Evolutionary conservation across 2,797 vertebrate species (phyloP), one percentile per base, ranked within the genome.

Genomic region (Enteromius fasciolatus): DNA sequence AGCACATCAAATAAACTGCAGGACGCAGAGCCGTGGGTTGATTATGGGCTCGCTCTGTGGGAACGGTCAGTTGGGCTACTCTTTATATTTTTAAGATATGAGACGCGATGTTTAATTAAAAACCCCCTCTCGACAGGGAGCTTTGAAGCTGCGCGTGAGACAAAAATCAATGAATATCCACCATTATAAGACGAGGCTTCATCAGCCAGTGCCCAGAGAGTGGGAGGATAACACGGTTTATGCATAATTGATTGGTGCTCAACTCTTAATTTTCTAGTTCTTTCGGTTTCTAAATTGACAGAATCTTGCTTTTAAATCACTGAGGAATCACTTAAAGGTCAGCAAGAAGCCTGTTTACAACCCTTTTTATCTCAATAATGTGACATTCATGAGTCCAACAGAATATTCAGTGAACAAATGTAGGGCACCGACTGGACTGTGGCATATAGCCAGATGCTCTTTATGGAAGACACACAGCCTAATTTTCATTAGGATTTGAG

Each of bases 151-250:
- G 7, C 68, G 76, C 85, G 23, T 17, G 79, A 87, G 74, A 76
- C 25, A 57, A 81, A 83, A 89, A 94, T 94, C 94, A 87, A 93
- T 94, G 90, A 84, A 68, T 44, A 84, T 82, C 81, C 86, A 86
- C 77, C 70, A 87, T 86, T 80, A 89, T 87, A 41, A 89, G 31
- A 80, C 41, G 69, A 88, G 83, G 70, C 82, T 86, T 79, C 80
- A 75, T 23, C 48, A 82, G 90, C 91, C 88, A 88, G 89, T 87
- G 52, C 39, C 80, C 44, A 83, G 83, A 84, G 80, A 25, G 50
- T 83, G 79, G 81, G 85, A 50, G 1, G 31, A 63, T 74, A n/a
- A 81, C 75, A 82, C 76, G 81, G 25, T 57, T 48, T 46, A 63
- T 82, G 64, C 46, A 66, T 70, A 86, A 82, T 67, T 69, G 73